These are phyloP conservation scores for Harpalus rubripes DNA, from an alignment of 2,888 invertebrate species.

Conservation along the genomic window DNA sequence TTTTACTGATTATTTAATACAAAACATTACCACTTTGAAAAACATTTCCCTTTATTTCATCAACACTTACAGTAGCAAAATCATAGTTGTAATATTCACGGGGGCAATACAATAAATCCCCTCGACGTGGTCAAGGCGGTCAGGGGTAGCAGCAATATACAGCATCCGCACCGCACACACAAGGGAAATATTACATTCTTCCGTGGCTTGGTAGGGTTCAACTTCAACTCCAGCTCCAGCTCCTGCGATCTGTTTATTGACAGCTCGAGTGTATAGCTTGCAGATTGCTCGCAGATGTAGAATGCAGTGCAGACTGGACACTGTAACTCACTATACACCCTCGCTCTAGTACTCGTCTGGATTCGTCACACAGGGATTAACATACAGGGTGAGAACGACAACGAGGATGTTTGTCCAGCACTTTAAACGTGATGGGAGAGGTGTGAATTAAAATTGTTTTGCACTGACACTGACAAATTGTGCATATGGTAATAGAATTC, in stretches of 20 bases:
- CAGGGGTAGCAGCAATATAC: conserved; percentile 73
- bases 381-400: conserved; percentile 9
- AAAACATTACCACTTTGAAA: not conserved
- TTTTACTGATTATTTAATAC: not conserved
- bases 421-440: conserved; percentile 20
- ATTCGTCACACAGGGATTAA: conserved; percentile 44
- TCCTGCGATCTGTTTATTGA: conserved; percentile 75
- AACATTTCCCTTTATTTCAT: not conserved
- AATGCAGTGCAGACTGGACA: conserved; percentile 1
- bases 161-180: conserved; percentile 72
- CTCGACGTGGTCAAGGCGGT: conserved; percentile 43
- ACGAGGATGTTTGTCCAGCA: conserved; percentile 37
- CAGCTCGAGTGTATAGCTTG: conserved; percentile 71
- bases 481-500: not conserved
- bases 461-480: not conserved
- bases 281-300: conserved; percentile 76
- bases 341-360: not conserved
- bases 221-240: conserved; percentile 64
- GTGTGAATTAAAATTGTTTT: conserved; percentile 24
- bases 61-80: conserved; percentile 3
- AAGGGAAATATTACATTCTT: conserved; percentile 77
- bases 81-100: conserved; percentile 37
- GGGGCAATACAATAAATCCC: conserved; percentile 41
- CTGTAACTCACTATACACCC: not conserved
- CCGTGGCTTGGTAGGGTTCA: conserved; percentile 71